Conservation (phyloP, 1,140 invertebrate genomes). For the Amyelois transitella region DNA sequence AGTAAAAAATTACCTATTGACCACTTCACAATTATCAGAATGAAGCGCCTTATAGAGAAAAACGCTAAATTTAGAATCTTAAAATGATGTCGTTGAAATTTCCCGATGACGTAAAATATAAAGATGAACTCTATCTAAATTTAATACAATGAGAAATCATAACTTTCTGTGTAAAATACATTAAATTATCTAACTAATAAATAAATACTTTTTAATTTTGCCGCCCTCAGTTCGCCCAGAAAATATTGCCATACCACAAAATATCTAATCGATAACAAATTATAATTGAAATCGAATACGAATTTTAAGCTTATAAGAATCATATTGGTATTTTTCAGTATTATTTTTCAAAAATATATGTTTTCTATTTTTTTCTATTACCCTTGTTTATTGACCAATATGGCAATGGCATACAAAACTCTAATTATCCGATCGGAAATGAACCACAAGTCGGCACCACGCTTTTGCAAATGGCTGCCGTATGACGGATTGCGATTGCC, state of each 20-base stretch:
- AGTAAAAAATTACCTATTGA: too few relatives aligned
- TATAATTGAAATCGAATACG: not conserved
- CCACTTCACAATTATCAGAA: too few relatives aligned
- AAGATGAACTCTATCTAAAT: too few relatives aligned
- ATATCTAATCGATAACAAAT: not conserved
- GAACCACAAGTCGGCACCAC: not conserved
- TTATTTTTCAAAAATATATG: not conserved
- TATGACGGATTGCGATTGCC: conserved; percentile 40
- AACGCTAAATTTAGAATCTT: too few relatives aligned
- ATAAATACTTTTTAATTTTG: not conserved
- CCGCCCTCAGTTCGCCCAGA: not conserved
- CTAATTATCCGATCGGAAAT: conserved; percentile 1
- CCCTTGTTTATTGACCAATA: not conserved
- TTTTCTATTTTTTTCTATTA: not conserved
- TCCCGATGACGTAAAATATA: too few relatives aligned
- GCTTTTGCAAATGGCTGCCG: conserved; percentile 47
- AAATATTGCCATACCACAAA: not conserved
- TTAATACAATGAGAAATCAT: too few relatives aligned
- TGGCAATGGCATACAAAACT: not conserved
- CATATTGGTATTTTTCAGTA: not conserved
- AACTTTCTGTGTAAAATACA: too few relatives aligned
- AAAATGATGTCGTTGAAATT: too few relatives aligned
- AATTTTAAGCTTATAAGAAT: not conserved
- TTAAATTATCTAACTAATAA: too few relatives aligned
- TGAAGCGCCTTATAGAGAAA: too few relatives aligned